A percentile compares a stretch with the other conserved stretches of the same genome.
These are phyloP conservation scores for Glandiceps talaboti DNA, from an alignment of 53 echinoderm and acorn worm genomes.

Conservation along the genomic window DNA sequence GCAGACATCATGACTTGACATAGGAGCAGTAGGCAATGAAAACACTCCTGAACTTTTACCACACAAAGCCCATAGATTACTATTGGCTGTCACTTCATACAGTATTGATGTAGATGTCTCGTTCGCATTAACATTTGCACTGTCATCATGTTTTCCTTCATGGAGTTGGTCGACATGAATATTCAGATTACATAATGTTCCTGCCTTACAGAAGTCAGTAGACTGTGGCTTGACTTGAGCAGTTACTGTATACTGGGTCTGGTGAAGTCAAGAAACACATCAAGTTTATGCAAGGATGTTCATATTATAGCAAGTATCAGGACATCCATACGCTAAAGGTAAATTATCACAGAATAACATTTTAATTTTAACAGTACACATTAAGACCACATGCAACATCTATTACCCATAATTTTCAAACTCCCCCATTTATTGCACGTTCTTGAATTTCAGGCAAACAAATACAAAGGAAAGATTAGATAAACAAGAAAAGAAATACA, in stretches of 20 bases:
- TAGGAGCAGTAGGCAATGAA: constrained; percentile 26
- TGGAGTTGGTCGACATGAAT: constrained; percentile 40
- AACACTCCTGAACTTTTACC: constrained; percentile 80
- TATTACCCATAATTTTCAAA: too few relatives aligned
- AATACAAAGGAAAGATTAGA: too few relatives aligned
- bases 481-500: too few relatives aligned
- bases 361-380: too few relatives aligned
- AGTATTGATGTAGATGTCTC: constrained; percentile 14
- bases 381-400: too few relatives aligned
- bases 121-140: background rate
- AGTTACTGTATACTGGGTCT: constrained; percentile 71
- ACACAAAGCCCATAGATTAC: constrained; percentile 86
- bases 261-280: background rate
- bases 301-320: too few relatives aligned
- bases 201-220: constrained; percentile 67
- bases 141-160: constrained; percentile 20
- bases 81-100: constrained; percentile 78
- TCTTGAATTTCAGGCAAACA: too few relatives aligned
- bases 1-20: constrained; percentile 44
- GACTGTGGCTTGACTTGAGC: constrained; percentile 53
- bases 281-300: too few relatives aligned
- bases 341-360: too few relatives aligned
- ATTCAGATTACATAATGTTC: constrained; percentile 63
- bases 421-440: too few relatives aligned
- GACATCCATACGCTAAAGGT: too few relatives aligned